Conservation (phyloP, 2,797 vertebrate species). For the Sebastes kiyomatsui region DNA sequence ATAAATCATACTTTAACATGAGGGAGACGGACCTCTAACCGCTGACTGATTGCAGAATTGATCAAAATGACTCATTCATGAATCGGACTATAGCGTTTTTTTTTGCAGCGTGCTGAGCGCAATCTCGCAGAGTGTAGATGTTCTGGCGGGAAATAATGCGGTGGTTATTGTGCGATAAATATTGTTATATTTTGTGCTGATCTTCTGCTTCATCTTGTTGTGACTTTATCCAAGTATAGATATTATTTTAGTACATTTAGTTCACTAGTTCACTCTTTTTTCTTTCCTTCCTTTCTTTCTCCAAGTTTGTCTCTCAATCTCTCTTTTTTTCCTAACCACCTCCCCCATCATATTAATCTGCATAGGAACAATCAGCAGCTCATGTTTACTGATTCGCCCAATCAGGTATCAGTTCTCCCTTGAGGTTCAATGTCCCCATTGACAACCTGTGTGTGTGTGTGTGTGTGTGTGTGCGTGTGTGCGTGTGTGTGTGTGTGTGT, state of each 20-base stretch:
- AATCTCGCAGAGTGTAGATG: conserved; percentile 9
- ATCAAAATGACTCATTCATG: conserved; percentile 77
- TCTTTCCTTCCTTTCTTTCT: background rate
- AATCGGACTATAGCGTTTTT: conserved; percentile 35
- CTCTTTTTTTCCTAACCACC: conserved; percentile 15
- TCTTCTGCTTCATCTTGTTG: conserved; percentile 27
- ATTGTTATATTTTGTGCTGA: conserved; percentile 35
- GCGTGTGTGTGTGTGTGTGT: conserved; percentile 7
- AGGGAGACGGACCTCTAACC: conserved; percentile 63
- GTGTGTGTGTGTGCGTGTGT: conserved; percentile 3
- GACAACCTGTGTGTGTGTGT: conserved; percentile 14
- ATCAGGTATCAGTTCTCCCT: conserved; percentile 75
- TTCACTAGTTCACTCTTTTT: background rate
- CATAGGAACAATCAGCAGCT: conserved; percentile 77
- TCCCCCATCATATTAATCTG: conserved; percentile 66
- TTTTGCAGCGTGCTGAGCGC: background rate
- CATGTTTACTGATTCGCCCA: conserved; percentile 82
- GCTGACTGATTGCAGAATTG: conserved; percentile 72
- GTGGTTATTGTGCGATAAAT: conserved; percentile 46
- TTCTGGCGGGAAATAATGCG: conserved; percentile 40
- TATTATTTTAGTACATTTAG: background rate
- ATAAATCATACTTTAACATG: conserved; percentile 80
- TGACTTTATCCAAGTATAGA: conserved; percentile 3
- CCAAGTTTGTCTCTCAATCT: conserved; percentile 16
- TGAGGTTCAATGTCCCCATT: conserved; percentile 61